These are phyloP conservation scores for Erythrolamprus reginae DNA, from an alignment of 2,113 vertebrate species.

Conservation along the genomic window DNA sequence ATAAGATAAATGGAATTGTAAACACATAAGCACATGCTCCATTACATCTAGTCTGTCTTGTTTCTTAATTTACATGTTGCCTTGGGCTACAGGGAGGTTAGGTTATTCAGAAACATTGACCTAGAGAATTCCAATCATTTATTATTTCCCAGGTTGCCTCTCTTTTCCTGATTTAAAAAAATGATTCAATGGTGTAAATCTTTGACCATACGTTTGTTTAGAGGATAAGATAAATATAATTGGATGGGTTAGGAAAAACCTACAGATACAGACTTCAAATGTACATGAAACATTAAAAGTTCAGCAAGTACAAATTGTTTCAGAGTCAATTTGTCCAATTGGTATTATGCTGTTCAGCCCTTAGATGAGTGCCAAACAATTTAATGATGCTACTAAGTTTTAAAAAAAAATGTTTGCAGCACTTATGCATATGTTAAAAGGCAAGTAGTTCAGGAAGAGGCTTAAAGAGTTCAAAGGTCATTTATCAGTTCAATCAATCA, in stretches of 20 bases:
- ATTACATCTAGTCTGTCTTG: conserved; percentile 63
- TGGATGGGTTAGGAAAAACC: conserved; percentile 52
- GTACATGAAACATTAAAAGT: not conserved
- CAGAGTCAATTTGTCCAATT: not conserved
- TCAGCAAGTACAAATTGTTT: not conserved
- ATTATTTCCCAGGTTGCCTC: conserved; percentile 60
- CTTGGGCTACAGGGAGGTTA: conserved; percentile 47
- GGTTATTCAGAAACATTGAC: conserved; percentile 61
- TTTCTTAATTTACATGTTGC: conserved; percentile 71
- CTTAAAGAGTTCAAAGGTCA: not conserved
- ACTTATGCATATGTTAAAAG: conserved; percentile 32
- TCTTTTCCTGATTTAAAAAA: conserved; percentile 60
- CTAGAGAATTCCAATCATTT: conserved; percentile 54
- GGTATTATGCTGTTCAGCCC: not conserved
- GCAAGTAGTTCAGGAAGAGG: not conserved
- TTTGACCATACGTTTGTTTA: conserved; percentile 56
- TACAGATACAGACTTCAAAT: conserved; percentile 28
- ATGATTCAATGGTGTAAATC: conserved; percentile 52
- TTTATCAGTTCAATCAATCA: not conserved
- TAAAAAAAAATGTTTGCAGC: conserved; percentile 56
- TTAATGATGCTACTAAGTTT: conserved; percentile 57
- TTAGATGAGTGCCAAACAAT: conserved; percentile 31
- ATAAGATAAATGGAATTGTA: conserved; percentile 65
- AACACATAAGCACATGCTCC: conserved; percentile 61
- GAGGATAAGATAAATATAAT: conserved; percentile 56